Conservation (phyloP, 2,113 vertebrate genomes). For the Leuciscus idus region DNA sequence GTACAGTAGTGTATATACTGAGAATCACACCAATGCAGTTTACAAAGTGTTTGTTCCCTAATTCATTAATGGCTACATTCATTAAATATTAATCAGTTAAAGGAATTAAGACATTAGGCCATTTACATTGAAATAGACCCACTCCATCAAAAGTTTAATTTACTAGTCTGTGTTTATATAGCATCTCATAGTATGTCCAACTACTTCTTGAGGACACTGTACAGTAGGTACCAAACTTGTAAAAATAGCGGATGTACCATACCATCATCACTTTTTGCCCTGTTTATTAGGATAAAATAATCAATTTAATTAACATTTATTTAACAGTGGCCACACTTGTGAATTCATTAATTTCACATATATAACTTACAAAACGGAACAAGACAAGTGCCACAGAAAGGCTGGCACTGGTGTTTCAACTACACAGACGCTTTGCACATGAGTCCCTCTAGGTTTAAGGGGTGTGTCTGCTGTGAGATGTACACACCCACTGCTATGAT, state of each 20-base stretch:
- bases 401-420: not conserved
- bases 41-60: not conserved
- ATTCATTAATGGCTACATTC: not conserved
- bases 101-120: not conserved
- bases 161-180: not conserved
- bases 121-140: not conserved
- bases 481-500: too few species aligned
- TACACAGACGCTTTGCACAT: not conserved
- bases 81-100: not conserved
- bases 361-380: not conserved
- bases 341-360: not conserved
- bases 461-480: too few species aligned
- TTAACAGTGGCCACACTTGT: not conserved
- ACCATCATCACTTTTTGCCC: not conserved
- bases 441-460: too few species aligned
- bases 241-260: not conserved
- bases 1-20: not conserved
- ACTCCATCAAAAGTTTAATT: not conserved
- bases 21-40: not conserved
- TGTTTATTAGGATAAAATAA: not conserved
- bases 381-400: conserved; percentile 19
- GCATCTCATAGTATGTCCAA: not conserved
- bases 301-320: not conserved
- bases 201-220: not conserved
- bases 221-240: not conserved